Evolutionary conservation across 2,888 invertebrate genomes (phyloP), one percentile per base, ranked within the genome.

Genomic region (Dugesia japonica): DNA sequence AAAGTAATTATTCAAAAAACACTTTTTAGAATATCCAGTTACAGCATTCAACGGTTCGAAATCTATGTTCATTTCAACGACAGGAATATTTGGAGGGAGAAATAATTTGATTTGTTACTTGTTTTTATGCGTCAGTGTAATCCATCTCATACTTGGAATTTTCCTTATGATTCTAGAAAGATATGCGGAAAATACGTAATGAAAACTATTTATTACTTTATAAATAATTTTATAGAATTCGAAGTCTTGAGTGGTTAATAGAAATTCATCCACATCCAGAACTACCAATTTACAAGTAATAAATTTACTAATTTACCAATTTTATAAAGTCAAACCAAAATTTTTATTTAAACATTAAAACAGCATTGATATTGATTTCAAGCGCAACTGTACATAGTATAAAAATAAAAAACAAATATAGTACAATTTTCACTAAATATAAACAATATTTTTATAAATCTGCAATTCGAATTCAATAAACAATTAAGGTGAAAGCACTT

Each of bases 291-390:
- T n/a, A 56, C 4, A 56, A 56, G 20, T 23, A 56, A 56, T 4
- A 56, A 4, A 56, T 56, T 56, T 23, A 4, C 17, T 56, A 20
- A 13, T 23, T n/a, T n/a, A n/a, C n/a, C n/a, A n/a, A n/a, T n/a
- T n/a, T n/a, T n/a, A n/a, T 9, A 56, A 56, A 13, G 17, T 56
- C 56, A 56, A 56, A 56, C 56, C 56, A 56, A 56, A 56, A 20
- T 20, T 56, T 56, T 56, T 56, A 56, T 56, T 56, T 56, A n/a
- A 56, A 56, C 56, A 56, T n/a, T n/a, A n/a, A 56, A 56, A 23
- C 56, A 56, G 1, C 17, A 56, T 4, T 23, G 23, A 56, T 56
- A 56, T 56, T 56, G n/a, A n/a, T 20, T 56, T n/a, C 1, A 56
- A n/a, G 9, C 9, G 9, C 4, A 56, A 56, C 56, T 56, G 56